These are phyloP conservation scores for Hyaena hyaena DNA, from an alignment of 2,113 vertebrate genomes.

Conservation along the genomic window DNA sequence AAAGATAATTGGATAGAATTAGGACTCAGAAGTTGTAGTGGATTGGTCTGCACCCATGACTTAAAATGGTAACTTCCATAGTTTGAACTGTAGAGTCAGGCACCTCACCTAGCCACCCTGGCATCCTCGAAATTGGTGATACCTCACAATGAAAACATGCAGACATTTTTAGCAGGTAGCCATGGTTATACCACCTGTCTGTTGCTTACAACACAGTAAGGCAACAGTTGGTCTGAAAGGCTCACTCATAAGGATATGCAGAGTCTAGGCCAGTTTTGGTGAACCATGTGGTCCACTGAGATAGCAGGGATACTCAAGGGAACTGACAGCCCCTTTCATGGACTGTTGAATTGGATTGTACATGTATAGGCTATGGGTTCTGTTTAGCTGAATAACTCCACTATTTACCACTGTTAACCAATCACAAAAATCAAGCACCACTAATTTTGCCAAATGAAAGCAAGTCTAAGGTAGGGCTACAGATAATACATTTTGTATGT, in stretches of 20 bases:
- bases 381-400: background rate
- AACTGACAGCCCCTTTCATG: background rate
- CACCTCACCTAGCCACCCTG: too few species aligned
- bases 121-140: background rate
- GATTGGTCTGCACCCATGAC: accelerated
- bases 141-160: accelerated
- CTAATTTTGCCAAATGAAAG: background rate
- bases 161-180: background rate
- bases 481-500: background rate
- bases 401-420: background rate
- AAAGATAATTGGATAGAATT: background rate
- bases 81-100: background rate
- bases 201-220: background rate
- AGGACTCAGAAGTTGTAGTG: background rate
- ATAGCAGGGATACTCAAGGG: background rate
- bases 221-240: background rate
- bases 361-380: background rate
- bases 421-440: background rate
- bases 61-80: accelerated
- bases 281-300: accelerated
- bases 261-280: background rate
- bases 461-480: background rate
- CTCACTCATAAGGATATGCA: background rate
- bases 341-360: background rate
- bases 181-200: background rate